Evolutionary conservation across 2,888 invertebrate genomes (phyloP), one percentile per base, ranked within the genome.

Genomic region (Ferdinandea cuprea): DNA sequence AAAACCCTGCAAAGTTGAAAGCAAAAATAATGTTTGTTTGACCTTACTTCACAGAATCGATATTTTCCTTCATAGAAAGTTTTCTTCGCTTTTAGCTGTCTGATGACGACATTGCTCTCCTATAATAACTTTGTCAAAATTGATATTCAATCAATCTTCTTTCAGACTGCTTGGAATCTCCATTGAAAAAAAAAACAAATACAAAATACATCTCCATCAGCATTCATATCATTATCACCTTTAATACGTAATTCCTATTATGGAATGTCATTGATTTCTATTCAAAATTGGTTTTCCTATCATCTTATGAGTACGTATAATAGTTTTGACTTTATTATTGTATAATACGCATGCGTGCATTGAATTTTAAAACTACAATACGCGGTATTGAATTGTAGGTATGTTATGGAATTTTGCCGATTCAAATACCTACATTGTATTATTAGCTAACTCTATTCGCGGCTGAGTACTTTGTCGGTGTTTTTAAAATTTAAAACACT

Each of bases 211-310:
- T 4, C 15, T 13, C 19, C 54, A 19, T 35, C 19, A n/a, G 6
- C 28, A 32, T 5, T 54, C n/a, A 11, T 11, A 13, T 48, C 0
- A 52, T 15, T 30, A 44, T n/a, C 9, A 9, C n/a, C n/a, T n/a
- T n/a, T n/a, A n/a, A n/a, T 11, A 44, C 44, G 21, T 42, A 50
- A 42, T 21, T 21, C 50, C 42, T n/a, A 32, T 50, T 61, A 52
- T 42, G 71, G 71, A 48, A 32, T 32, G 42, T n/a, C 42, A 59
- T 52, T 42, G 59, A 59, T 71, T 61, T 71, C 32, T 42, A 61
- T 61, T 9, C 50, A 15, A n/a, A 40, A 52, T 63, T 35, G 35
- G 63, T 61, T 59, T 15, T 15, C n/a, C 21, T 52, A 1, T 28
- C 2, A 58, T 17, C 44, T 28, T 42, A 25, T 5, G 25, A 25